These are phyloP conservation scores for Echeneis naucrates DNA, from an alignment of 2,797 vertebrate species.

Conservation along the genomic window DNA sequence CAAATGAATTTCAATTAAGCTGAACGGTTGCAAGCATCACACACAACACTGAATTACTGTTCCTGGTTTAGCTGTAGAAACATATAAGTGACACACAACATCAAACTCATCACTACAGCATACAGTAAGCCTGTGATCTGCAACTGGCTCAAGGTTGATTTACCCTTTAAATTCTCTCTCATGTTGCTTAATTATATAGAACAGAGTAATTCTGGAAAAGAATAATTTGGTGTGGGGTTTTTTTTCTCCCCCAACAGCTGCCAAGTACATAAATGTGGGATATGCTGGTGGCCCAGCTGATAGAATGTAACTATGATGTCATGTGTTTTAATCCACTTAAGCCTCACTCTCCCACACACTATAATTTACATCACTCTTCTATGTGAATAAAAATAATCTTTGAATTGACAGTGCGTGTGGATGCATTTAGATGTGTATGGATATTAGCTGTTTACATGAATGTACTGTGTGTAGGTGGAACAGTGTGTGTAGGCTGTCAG, in stretches of 20 bases:
- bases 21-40: neutral
- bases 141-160: slow-evolving; percentile 3
- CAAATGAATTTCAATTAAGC: neutral
- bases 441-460: slow-evolving; percentile 43
- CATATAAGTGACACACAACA: neutral
- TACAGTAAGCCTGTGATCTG: neutral
- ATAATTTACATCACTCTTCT: slow-evolving; percentile 27
- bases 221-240: too few relatives aligned
- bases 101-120: neutral
- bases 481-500: slow-evolving; percentile 57
- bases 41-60: neutral
- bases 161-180: neutral
- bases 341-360: slow-evolving; percentile 7
- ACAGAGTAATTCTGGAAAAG: slow-evolving; percentile 4
- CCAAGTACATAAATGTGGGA: slow-evolving; percentile 8
- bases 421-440: slow-evolving; percentile 26
- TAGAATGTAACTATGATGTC: slow-evolving; percentile 15
- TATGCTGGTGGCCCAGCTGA: neutral
- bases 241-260: slow-evolving; percentile 19
- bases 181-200: slow-evolving; percentile 9
- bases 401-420: slow-evolving; percentile 27
- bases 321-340: slow-evolving; percentile 45
- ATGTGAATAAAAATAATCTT: slow-evolving; percentile 35
- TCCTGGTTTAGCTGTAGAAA: neutral
- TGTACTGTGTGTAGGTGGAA: slow-evolving; percentile 52